A percentile compares a stretch with the other conserved stretches of the same genome.
phyloP scores from a whole-genome alignment of 2,113 vertebrate species.

The Crotalus tigris region DNA sequence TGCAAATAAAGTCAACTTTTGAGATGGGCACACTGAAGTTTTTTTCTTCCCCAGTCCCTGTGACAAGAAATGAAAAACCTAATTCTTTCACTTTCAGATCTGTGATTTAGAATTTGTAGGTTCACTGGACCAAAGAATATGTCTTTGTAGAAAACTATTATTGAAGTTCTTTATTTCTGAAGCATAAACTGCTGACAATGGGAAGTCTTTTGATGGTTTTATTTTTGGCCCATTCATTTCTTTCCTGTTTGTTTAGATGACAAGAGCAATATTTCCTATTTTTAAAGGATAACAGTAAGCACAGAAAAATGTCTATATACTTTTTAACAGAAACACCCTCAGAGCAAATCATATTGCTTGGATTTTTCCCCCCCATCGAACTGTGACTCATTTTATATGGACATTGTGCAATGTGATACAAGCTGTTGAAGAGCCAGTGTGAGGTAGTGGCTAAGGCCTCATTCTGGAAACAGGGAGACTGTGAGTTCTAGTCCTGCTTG shows the following conservation, averaged over 20 bases:
- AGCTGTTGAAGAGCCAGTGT: background rate
- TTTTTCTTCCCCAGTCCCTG: background rate
- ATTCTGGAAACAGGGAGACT: background rate
- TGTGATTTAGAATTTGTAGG: slow-evolving; percentile 50
- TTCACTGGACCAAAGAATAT: slow-evolving; percentile 54
- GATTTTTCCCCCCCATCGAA: background rate
- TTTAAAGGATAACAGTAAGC: slow-evolving; percentile 31
- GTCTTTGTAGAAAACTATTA: slow-evolving; percentile 56
- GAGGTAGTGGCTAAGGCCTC: background rate
- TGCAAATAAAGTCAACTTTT: slow-evolving; percentile 11
- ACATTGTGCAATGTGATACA: background rate
- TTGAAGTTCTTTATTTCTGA: slow-evolving; percentile 43
- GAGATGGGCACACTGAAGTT: background rate
- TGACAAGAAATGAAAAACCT: background rate
- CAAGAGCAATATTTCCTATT: slow-evolving; percentile 35
- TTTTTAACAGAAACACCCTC: background rate
- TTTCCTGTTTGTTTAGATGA: slow-evolving; percentile 40
- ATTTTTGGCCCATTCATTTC: slow-evolving; percentile 10
- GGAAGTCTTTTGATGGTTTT: slow-evolving; percentile 41
- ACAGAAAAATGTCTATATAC: background rate
- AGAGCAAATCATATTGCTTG: background rate
- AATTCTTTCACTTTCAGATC: slow-evolving; percentile 56
- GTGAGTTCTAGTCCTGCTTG: background rate
- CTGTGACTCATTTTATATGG: background rate
- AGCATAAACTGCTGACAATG: slow-evolving; percentile 20